Conservation (phyloP, 1,140 invertebrate species). For the Temnothorax longispinosus region DNA sequence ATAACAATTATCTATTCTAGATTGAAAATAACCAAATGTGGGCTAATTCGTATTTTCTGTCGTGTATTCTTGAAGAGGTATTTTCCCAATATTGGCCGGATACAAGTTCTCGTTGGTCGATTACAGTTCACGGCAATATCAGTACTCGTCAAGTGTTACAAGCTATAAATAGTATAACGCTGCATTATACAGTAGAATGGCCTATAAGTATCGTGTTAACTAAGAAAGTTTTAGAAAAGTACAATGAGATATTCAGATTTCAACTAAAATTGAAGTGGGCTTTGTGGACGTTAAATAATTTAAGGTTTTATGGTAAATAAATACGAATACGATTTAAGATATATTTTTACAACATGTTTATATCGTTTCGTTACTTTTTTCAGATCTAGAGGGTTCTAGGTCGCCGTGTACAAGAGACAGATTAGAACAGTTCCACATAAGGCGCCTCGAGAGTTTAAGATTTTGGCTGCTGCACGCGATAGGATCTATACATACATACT, state of each 20-base stretch:
- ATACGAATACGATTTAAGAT: background rate
- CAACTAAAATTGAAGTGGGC: constrained; percentile 89
- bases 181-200: constrained; percentile 86
- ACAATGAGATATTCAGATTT: constrained; percentile 88
- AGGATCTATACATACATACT: constrained; percentile 88
- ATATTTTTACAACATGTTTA: background rate
- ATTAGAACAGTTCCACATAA: constrained; percentile 81
- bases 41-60: constrained; percentile 83
- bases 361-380: constrained; percentile 32
- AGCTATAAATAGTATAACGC: constrained; percentile 86
- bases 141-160: constrained; percentile 80
- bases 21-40: constrained; percentile 84
- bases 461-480: constrained; percentile 88
- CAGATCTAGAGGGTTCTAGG: constrained; percentile 81
- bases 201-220: constrained; percentile 87
- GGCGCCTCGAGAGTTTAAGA: constrained; percentile 87
- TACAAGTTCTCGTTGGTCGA: constrained; percentile 82
- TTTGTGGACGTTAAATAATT: constrained; percentile 87
- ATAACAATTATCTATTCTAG: constrained; percentile 74
- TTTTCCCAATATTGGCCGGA: constrained; percentile 85
- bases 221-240: constrained; percentile 85
- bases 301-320: constrained; percentile 85
- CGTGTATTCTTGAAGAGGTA: constrained; percentile 86
- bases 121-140: constrained; percentile 73
- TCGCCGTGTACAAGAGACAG: constrained; percentile 66